Conservation (phyloP, 1,140 invertebrate genomes). For the Asobara japonica region DNA sequence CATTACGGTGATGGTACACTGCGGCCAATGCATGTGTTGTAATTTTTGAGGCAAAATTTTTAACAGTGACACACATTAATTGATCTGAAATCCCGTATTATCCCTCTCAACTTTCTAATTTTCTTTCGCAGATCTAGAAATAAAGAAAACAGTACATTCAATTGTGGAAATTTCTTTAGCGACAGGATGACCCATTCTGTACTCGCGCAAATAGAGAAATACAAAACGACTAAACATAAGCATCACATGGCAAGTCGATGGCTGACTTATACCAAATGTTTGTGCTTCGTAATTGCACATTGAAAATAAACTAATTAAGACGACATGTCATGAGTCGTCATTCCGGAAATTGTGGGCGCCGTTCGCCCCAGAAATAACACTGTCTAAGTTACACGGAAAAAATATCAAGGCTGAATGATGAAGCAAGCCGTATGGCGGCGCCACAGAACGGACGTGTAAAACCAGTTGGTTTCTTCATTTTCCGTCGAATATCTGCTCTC, state of each 20-base stretch:
- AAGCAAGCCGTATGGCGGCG: slow-evolving; percentile 34
- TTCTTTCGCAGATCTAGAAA: too few relatives aligned
- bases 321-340: not conserved
- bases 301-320: not conserved
- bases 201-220: not conserved
- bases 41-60: too few relatives aligned
- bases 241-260: not conserved
- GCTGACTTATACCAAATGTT: not conserved
- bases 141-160: not conserved
- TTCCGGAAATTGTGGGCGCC: not conserved
- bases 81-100: too few relatives aligned
- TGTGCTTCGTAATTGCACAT: not conserved
- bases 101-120: too few relatives aligned
- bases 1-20: too few relatives aligned
- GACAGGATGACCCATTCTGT: not conserved
- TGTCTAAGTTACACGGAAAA: not conserved
- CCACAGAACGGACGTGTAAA: slow-evolving; percentile 35
- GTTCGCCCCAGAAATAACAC: not conserved
- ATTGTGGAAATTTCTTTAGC: not conserved
- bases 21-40: too few relatives aligned
- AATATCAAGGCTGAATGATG: not conserved
- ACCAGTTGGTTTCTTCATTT: not conserved
- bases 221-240: not conserved
- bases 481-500: not conserved
- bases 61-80: too few relatives aligned